Conservation (phyloP, 2,113 vertebrate genomes). For the Crotalus horridus region DNA sequence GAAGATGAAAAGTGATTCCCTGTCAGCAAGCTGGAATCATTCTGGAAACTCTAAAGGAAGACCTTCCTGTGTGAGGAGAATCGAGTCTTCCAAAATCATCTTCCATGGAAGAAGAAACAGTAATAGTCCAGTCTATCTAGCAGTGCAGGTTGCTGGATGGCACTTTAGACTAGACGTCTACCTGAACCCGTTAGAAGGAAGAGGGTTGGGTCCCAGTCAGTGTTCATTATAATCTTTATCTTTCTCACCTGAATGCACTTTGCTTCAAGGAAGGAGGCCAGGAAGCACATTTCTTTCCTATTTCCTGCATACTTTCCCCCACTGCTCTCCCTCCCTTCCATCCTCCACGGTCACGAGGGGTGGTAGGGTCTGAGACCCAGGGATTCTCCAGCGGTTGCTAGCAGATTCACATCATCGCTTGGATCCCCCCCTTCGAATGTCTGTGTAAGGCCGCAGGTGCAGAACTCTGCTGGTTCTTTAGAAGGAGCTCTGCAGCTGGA, state of each 20-base stretch:
- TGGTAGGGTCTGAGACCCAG: neutral
- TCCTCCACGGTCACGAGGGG: neutral
- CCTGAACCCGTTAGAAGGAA: neutral
- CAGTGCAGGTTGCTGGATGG: neutral
- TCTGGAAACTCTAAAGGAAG: neutral
- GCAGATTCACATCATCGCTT: neutral
- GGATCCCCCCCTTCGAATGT: too few relatives aligned
- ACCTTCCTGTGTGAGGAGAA: neutral
- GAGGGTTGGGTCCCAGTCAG: neutral
- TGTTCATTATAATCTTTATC: neutral
- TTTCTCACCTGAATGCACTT: neutral
- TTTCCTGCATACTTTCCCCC: neutral
- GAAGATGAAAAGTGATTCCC: neutral
- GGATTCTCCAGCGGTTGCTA: neutral
- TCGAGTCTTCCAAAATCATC: neutral
- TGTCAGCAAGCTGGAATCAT: too few relatives aligned
- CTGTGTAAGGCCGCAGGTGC: too few relatives aligned
- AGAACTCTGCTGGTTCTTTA: neutral
- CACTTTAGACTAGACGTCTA: neutral
- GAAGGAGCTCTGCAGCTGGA: neutral
- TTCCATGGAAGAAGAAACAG: neutral
- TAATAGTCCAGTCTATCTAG: neutral
- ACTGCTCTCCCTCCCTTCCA: neutral
- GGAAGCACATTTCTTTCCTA: neutral
- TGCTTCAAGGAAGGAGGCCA: neutral